Conservation (phyloP, 2,113 vertebrate species). For the Myotis brandtii region DNA sequence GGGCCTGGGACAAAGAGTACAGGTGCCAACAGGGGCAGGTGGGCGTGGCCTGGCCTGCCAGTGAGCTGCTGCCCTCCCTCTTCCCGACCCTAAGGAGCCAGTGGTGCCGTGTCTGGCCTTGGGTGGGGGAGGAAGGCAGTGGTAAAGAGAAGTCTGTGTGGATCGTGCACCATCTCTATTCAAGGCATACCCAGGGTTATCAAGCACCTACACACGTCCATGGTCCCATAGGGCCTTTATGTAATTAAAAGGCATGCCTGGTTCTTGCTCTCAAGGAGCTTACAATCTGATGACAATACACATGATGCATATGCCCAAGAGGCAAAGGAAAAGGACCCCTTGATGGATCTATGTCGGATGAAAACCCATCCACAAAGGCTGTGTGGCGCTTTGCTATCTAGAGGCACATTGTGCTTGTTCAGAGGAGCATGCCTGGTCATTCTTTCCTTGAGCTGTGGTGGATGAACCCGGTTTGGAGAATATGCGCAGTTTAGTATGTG, state of each 20-base stretch:
- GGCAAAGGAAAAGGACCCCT: not conserved
- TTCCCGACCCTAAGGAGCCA: too few relatives aligned
- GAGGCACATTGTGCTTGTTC: not conserved
- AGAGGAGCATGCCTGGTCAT: not conserved
- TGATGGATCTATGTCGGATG: not conserved
- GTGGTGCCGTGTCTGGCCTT: not conserved
- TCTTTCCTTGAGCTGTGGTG: not conserved
- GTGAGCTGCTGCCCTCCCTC: not conserved
- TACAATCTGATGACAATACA: not conserved
- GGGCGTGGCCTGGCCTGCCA: not conserved
- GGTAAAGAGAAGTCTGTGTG: not conserved
- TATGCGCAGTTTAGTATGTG: not conserved
- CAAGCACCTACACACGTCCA: not conserved
- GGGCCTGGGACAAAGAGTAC: not conserved
- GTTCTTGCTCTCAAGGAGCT: conserved; percentile 26
- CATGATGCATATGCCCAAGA: not conserved
- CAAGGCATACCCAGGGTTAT: not conserved
- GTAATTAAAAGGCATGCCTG: not conserved
- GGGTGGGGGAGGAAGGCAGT: not conserved
- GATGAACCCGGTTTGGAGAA: not conserved
- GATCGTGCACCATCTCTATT: accelerated
- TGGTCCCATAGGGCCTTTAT: not conserved
- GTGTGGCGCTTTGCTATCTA: not conserved
- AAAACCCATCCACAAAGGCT: not conserved
- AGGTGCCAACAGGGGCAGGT: not conserved